A percentile compares a stretch with the other conserved stretches of the same genome.
These are phyloP conservation scores for Pseudomyrmex sp. DNA, from an alignment of 1,140 invertebrate genomes.

Conservation along the genomic window DNA sequence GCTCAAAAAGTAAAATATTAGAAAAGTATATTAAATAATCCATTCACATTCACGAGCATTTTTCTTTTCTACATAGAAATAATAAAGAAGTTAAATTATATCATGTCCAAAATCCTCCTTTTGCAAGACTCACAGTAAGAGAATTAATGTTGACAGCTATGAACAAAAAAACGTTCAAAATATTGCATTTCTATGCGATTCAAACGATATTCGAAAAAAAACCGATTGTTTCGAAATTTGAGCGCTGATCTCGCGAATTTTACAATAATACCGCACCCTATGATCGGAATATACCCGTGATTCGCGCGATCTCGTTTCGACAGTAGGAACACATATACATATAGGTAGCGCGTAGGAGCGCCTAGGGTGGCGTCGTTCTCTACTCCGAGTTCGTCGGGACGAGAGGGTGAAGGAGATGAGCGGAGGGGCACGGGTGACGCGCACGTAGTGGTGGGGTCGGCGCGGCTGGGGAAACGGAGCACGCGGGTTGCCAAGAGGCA, in stretches of 20 bases:
- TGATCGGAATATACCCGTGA: conserved; percentile 33
- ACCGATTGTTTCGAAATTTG: background rate
- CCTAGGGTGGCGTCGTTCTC: conserved; percentile 56
- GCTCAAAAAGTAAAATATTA: too few species aligned
- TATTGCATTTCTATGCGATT: background rate
- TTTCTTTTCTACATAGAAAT: too few species aligned
- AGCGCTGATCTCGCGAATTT: background rate
- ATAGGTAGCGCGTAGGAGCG: conserved; percentile 41
- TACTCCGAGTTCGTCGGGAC: conserved; percentile 14
- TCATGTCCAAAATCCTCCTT: too few species aligned
- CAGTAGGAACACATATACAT: conserved; percentile 30
- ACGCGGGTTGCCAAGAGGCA: conserved; percentile 67
- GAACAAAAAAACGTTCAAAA: background rate
- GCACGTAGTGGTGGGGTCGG: conserved; percentile 64
- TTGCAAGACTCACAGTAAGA: too few species aligned
- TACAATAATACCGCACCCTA: conserved; percentile 18
- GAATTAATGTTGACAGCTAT: too few species aligned
- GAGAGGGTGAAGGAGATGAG: conserved; percentile 43
- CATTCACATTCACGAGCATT: too few species aligned
- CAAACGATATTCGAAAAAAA: background rate
- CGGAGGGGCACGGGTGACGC: conserved; percentile 53
- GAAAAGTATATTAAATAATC: too few species aligned
- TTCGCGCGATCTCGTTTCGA: conserved; percentile 49
- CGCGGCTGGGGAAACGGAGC: conserved; percentile 63
- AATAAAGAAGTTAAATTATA: too few species aligned